A percentile compares a stretch with the other conserved stretches of the same genome.
These are phyloP conservation scores for Thera britannica DNA, from an alignment of 2,888 invertebrate species.

Conservation along the genomic window DNA sequence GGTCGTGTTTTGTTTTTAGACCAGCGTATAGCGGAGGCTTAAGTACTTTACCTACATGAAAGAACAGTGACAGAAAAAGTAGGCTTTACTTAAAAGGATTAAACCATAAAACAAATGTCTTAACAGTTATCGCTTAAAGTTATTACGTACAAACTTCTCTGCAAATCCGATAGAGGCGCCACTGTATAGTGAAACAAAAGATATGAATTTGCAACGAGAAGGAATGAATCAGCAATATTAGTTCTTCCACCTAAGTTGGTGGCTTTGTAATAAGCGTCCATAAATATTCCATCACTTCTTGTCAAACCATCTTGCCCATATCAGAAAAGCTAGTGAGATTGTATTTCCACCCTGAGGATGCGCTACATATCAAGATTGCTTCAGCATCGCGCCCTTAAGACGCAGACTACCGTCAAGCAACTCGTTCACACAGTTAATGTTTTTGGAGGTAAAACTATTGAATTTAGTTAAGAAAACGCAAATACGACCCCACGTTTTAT, in stretches of 20 bases:
- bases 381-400: not conserved
- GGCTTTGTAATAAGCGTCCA: constrained; percentile 10
- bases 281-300: constrained; percentile 19
- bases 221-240: not conserved
- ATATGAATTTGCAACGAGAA: not conserved
- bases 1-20: too few species aligned
- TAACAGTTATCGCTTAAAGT: constrained; percentile 23
- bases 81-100: constrained; percentile 7
- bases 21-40: too few species aligned
- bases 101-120: constrained; percentile 24
- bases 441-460: too few species aligned
- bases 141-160: constrained; percentile 7
- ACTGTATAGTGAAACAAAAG: not conserved
- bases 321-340: constrained; percentile 17
- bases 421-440: too few species aligned
- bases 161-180: not conserved
- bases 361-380: not conserved
- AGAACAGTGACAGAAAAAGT: constrained; percentile 10
- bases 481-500: too few species aligned
- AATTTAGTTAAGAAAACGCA: too few species aligned
- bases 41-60: not conserved
- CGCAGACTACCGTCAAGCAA: too few species aligned
- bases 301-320: constrained; percentile 25
- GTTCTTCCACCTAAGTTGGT: not conserved
- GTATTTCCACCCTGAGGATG: constrained; percentile 7